Evolutionary conservation across 2,797 vertebrate species (phyloP), one percentile per base, ranked within the genome.

Genomic region (Hyperoplus immaculatus): DNA sequence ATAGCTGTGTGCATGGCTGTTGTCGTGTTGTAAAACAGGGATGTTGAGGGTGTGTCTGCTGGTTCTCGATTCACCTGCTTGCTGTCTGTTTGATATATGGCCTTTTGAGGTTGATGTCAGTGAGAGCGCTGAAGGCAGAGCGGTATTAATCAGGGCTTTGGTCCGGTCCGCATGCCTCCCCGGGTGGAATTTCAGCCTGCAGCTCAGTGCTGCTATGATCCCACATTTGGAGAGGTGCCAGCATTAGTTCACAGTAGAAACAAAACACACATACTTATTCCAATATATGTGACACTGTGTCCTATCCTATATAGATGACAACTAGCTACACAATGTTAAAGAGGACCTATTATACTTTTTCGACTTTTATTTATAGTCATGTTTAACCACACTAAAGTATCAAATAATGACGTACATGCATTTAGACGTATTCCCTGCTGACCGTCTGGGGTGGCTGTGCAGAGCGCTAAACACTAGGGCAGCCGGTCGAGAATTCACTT

Each of bases 181-280:
- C 4, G 39, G 67, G 43, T 80, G 67, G 65, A 83, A 82, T 83
- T 67, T 72, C 73, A 78, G 69, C 69, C 78, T 45, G 57, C 60
- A 75, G 67, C 77, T 56, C 2, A 1, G 5, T 41, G 69, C 55
- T 0, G 11, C 57, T 63, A 47, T 75, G 55, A 75, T 70, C 71
- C 67, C 45, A 70, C 75, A 55, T 62, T 39, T 67, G 77, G 54
- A 43, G 5, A 2, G 8, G 5, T n/a, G 72, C 71, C 73, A 46
- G 8, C 3, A 8, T 16, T 1, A 2, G 45, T 29, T 72, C 38
- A 42, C 54, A 41, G 54, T 16, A 4, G 6, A 56, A 60, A 11
- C 15, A 11, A 51, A 59, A 63, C 43, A 55, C 60, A 56, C 50
- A 39, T 18, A 21, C 29, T 29, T 29, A 50, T 51, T 53, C 29